Conservation (phyloP, 2,888 invertebrate species). For the Portevinia maculata region DNA sequence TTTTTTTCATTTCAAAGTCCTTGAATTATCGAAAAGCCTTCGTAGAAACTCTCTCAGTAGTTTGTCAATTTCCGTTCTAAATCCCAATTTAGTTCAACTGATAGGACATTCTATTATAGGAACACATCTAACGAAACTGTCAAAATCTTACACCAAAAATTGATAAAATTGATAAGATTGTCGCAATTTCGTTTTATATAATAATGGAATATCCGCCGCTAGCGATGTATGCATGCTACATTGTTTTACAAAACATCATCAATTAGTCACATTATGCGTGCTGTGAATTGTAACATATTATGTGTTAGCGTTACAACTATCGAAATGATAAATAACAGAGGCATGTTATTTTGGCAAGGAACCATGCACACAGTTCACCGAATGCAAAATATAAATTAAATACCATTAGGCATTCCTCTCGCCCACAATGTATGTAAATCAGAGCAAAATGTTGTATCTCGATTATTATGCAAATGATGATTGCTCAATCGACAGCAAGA, state of each 20-base stretch:
- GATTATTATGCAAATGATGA: conserved; percentile 29
- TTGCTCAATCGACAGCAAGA: conserved; percentile 25
- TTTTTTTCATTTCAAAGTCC: too few species aligned
- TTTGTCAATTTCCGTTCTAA: too few species aligned
- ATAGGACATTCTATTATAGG: neutral
- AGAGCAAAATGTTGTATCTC: conserved; percentile 13
- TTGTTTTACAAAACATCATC: neutral
- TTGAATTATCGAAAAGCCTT: too few species aligned
- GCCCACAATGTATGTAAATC: conserved; percentile 40
- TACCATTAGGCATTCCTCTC: conserved; percentile 18
- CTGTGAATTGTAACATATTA: neutral
- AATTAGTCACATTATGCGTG: conserved; percentile 13
- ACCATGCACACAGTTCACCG: neutral
- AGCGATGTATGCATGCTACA: neutral
- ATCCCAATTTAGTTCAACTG: conserved; percentile 16
- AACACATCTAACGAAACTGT: conserved; percentile 2
- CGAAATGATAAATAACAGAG: conserved; percentile 29
- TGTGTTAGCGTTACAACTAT: conserved; percentile 35
- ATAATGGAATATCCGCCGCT: neutral
- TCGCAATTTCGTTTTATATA: neutral
- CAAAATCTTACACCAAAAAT: neutral
- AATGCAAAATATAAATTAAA: conserved; percentile 36
- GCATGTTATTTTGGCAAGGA: conserved; percentile 41
- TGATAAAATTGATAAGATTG: conserved; percentile 23
- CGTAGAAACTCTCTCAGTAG: too few species aligned